A percentile compares a stretch with the other conserved stretches of the same genome.
phyloP scores from a whole-genome alignment of 2,888 invertebrate species.

The Chloroclystis v-ata region DNA sequence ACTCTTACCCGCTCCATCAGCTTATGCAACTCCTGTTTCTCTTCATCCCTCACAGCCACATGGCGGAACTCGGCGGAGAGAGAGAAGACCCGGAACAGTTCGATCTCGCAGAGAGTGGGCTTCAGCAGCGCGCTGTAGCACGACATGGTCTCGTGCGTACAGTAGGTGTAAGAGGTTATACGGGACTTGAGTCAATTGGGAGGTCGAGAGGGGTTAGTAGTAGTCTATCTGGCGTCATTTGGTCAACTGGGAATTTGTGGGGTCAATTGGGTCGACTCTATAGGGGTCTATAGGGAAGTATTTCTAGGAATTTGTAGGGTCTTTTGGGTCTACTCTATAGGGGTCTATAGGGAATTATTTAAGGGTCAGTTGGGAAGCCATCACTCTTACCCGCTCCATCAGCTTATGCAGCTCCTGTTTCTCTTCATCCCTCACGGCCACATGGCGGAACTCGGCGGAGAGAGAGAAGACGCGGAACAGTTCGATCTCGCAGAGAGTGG shows the following conservation, averaged over 20 bases:
- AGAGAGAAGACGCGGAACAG: slow-evolving; percentile 98
- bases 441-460: slow-evolving; percentile 96
- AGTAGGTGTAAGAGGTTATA: slow-evolving; percentile 99
- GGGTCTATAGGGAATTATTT: no score
- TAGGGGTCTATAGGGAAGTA: no score
- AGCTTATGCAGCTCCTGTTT: slow-evolving; percentile 97
- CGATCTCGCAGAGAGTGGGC: slow-evolving; percentile 97
- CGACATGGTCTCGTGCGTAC: slow-evolving; percentile 97
- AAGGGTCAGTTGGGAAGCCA: no score
- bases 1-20: slow-evolving; percentile 86
- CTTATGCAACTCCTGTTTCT: slow-evolving; percentile 97
- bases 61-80: slow-evolving; percentile 97
- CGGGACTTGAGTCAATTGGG: no score
- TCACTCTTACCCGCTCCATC: slow-evolving; percentile 83
- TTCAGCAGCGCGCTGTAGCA: slow-evolving; percentile 97
- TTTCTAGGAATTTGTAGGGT: no score
- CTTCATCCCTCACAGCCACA: slow-evolving; percentile 95
- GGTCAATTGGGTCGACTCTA: no score
- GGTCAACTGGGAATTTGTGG: no score
- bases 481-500: slow-evolving; percentile 98
- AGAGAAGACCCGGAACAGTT: slow-evolving; percentile 98
- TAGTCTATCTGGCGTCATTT: no score
- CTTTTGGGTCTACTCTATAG: no score
- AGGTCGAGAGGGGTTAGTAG: no score
- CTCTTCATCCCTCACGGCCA: slow-evolving; percentile 96